phyloP scores from a whole-genome alignment of 2,888 invertebrate species.

The Cepaea hortensis region DNA sequence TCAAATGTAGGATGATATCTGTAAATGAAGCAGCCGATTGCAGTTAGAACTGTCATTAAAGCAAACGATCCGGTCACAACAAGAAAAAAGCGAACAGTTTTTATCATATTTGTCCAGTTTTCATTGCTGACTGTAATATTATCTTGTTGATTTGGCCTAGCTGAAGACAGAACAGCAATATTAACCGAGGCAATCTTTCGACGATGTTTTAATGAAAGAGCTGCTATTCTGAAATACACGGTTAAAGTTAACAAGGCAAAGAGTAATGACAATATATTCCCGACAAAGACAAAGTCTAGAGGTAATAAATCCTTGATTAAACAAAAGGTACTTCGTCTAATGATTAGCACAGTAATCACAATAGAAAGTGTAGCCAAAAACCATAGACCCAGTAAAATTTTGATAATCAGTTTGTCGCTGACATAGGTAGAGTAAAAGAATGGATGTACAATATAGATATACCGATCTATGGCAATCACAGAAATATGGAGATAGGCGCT shows the following conservation, averaged over 20 bases:
- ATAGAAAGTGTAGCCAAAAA: not conserved
- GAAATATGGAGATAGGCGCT: too few species aligned
- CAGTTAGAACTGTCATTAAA: not conserved
- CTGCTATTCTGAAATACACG: conserved; percentile 3
- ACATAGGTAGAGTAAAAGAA: not conserved
- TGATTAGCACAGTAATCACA: not conserved
- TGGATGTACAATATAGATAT: not conserved
- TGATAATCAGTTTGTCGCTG: not conserved
- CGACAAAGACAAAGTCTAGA: too few species aligned
- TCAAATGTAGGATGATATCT: not conserved
- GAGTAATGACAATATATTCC: not conserved
- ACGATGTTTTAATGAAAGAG: not conserved
- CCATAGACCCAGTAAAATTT: not conserved
- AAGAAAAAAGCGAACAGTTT: not conserved
- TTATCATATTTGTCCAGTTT: too few species aligned
- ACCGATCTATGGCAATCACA: not conserved
- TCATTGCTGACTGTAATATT: not conserved
- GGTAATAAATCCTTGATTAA: too few species aligned
- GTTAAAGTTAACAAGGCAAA: not conserved
- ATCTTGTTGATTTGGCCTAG: not conserved
- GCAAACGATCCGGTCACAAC: not conserved
- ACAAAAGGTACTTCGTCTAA: not conserved
- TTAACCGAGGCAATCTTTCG: not conserved
- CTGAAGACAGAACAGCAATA: not conserved
- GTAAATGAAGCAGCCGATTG: not conserved